Evolutionary conservation across 2,113 vertebrate genomes (phyloP).

Genomic region (Tyrannus savana): DNA sequence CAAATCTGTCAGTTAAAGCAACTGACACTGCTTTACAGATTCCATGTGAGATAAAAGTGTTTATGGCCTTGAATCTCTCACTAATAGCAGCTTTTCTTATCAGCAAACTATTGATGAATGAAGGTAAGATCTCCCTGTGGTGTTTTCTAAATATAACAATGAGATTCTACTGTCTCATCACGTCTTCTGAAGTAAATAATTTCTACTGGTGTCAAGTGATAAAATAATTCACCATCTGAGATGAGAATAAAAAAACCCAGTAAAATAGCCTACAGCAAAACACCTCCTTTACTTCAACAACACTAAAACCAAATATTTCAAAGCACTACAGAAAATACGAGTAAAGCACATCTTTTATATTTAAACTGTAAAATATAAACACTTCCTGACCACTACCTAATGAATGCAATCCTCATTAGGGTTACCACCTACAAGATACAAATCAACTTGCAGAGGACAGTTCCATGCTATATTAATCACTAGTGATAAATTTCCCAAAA

Average conservation of each 20-base stretch:
- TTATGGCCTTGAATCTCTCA: not conserved
- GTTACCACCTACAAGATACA: not conserved
- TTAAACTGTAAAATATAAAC: not conserved
- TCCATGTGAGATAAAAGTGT: not conserved
- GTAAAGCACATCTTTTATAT: not conserved
- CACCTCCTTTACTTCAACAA: not conserved
- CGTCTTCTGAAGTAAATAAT: not conserved
- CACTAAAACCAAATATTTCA: conserved; percentile 1
- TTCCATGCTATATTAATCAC: not conserved
- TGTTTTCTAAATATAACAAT: not conserved
- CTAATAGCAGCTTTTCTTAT: not conserved
- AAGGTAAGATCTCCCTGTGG: not conserved
- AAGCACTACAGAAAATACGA: not conserved
- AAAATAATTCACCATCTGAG: not conserved
- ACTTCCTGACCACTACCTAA: not conserved
- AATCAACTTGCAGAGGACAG: not conserved
- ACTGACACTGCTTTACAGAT: not conserved
- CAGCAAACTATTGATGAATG: not conserved
- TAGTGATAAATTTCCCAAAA: not conserved
- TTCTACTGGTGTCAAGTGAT: not conserved
- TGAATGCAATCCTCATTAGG: not conserved
- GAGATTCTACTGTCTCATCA: not conserved
- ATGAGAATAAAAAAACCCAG: not conserved
- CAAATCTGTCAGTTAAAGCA: not conserved
- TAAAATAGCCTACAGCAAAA: not conserved